Percentiles rank a stretch among this genome's conserved stretches.
phyloP scores from a whole-genome alignment of 2,113 vertebrate species.

The Okapia johnstoni region DNA sequence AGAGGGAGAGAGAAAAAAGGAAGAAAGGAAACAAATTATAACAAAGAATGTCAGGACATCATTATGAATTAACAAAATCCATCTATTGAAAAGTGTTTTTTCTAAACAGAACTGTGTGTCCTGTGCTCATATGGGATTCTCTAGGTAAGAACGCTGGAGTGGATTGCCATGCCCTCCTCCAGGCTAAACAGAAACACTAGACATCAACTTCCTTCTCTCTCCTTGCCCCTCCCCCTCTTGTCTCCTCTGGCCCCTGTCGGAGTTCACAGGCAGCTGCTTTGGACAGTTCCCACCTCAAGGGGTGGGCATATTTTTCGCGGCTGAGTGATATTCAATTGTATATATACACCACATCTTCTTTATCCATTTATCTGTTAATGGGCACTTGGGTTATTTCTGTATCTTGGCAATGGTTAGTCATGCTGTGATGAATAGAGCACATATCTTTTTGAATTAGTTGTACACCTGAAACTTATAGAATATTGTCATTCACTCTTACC shows the following conservation, averaged over 20 bases:
- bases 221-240: fast-evolving
- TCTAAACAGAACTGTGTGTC: neutral
- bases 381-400: neutral
- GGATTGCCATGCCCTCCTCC: neutral
- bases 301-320: neutral
- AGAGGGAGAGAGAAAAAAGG: neutral
- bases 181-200: neutral
- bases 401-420: neutral
- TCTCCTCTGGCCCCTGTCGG: neutral
- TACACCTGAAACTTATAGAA: neutral
- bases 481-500: neutral
- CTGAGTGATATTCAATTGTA: neutral
- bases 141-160: neutral
- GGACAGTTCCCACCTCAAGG: neutral
- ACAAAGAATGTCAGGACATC: neutral
- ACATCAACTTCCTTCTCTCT: neutral
- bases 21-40: neutral
- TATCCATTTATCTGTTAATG: neutral
- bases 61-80: neutral
- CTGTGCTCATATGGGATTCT: neutral
- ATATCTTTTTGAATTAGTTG: neutral
- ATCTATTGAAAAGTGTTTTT: neutral
- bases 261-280: neutral
- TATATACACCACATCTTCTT: neutral
- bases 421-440: neutral